Evolutionary conservation across 64 coral and sea anemone species (phyloP).

Genomic region (Stylophora pistillata): DNA sequence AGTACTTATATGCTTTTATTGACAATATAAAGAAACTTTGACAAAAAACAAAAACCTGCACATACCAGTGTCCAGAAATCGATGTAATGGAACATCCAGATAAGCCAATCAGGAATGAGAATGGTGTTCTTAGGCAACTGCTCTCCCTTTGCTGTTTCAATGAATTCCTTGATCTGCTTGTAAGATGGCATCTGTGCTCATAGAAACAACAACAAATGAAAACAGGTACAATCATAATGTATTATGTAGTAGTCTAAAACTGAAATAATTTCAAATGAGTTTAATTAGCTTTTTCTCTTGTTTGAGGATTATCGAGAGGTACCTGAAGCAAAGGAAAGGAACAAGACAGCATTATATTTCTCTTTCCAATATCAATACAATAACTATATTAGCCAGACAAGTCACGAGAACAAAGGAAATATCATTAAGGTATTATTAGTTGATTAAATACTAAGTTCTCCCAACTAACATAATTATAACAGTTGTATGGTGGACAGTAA

Average conservation of each 20-base stretch:
- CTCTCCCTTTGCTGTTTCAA: not conserved
- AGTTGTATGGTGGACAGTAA: too few relatives aligned
- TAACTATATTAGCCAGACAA: too few relatives aligned
- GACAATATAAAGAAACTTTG: not conserved
- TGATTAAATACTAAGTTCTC: too few relatives aligned
- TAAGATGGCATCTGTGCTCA: constrained; percentile 66
- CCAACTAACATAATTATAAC: too few relatives aligned
- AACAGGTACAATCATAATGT: not conserved
- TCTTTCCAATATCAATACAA: too few relatives aligned
- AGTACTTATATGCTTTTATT: too few relatives aligned
- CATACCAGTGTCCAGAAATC: constrained; percentile 85
- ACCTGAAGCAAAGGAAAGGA: not conserved
- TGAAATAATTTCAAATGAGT: not conserved
- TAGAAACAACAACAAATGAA: not conserved
- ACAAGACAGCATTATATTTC: not conserved
- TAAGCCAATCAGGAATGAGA: constrained; percentile 70
- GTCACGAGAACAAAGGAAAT: too few relatives aligned
- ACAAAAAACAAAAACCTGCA: not conserved
- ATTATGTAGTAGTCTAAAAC: not conserved
- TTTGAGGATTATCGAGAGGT: too few relatives aligned
- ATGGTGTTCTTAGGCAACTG: constrained; percentile 55
- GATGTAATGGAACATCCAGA: constrained; percentile 77
- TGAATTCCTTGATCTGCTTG: constrained; percentile 62
- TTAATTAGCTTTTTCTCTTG: too few relatives aligned
- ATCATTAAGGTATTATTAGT: too few relatives aligned